Percentiles rank a stretch among this genome's conserved stretches.
Conservation (phyloP, 2,797 vertebrate genomes). For the Tragelaphus oryx region DNA sequence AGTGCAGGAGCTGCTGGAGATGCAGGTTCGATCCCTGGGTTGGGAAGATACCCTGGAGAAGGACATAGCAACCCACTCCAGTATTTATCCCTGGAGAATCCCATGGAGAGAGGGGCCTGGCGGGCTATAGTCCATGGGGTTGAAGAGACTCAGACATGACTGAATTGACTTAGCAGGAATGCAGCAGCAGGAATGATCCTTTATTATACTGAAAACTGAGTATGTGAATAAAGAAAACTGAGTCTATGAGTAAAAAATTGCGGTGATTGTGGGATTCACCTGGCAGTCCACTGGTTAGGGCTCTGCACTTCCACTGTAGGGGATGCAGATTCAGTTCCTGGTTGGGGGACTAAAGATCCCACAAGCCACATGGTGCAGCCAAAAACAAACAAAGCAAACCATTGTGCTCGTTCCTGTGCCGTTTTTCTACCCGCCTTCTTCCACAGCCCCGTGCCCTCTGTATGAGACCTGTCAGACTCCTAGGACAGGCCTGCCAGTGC, state of each 20-base stretch:
- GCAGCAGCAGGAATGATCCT: not conserved
- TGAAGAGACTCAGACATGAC: not conserved
- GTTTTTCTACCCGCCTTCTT: not conserved
- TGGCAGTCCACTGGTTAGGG: not conserved
- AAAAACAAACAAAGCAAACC: not conserved
- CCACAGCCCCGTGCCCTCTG: rapidly evolving
- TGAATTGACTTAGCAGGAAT: not conserved
- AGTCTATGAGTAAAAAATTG: not conserved
- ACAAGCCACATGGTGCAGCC: not conserved
- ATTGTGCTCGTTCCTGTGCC: rapidly evolving
- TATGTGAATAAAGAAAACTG: not conserved
- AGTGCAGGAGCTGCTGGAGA: not conserved
- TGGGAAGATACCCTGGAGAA: not conserved
- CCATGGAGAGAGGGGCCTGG: not conserved
- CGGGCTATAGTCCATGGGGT: not conserved
- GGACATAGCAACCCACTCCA: not conserved
- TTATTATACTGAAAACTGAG: not conserved
- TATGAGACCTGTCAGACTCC: not conserved
- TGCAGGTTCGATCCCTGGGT: not conserved
- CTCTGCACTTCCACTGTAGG: not conserved
- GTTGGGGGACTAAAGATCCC: not conserved
- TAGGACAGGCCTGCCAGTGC: not conserved
- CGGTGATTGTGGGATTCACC: not conserved
- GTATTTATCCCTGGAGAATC: not conserved
- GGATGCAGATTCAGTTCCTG: not conserved